Evolutionary conservation across 2,113 vertebrate species (phyloP), one percentile per base, ranked within the genome.

Genomic region (Sinocyclocheilus grahami): DNA sequence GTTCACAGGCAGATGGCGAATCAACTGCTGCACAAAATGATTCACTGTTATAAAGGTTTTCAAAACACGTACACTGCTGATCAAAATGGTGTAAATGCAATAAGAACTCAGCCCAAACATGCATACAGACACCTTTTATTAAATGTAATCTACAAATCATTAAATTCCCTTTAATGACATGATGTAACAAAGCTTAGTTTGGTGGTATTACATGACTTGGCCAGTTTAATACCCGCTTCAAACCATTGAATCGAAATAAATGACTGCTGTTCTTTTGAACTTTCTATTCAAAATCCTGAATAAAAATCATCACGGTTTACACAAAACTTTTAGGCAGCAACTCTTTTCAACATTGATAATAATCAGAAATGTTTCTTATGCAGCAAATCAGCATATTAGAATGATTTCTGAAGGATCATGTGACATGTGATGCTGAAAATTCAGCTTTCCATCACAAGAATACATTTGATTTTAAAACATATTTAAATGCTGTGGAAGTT

Each of bases 1-100:
- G 91, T 86, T 89, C 76, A 82, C 85, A 90, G 86, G 90, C 91
- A 94, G 92, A 90, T 93, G 93, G 92, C 74, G 74, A 60, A 60
- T 60, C 20, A 22, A 8, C 20, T 8, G 55, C 55, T 53, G 51
- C 22, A 22, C 58, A 22, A 60, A 60, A 60, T 60, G 58, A 60
- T 9, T 60, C 58, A 60, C 8, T 62, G 22, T 62, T 62, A n/a
- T 10, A n/a, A 62, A n/a, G 58, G 53, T 22, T n/a, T 62, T 55
- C 53, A 55, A 18, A 6, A 55, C 53, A 20, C 16, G 3, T 20
- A 20, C 16, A 2, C 53, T 55, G 5, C 53, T 55, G 53, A 55
- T 55, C 16, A 51, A 51, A 51, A 51, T 20, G 53, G n/a, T n/a
- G n/a, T n/a, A n/a, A n/a, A n/a, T n/a, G n/a, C n/a, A n/a, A n/a